A percentile compares a stretch with the other conserved stretches of the same genome.
These are phyloP conservation scores for Myopa tessellatipennis DNA, from an alignment of 2,888 invertebrate species.

Conservation along the genomic window DNA sequence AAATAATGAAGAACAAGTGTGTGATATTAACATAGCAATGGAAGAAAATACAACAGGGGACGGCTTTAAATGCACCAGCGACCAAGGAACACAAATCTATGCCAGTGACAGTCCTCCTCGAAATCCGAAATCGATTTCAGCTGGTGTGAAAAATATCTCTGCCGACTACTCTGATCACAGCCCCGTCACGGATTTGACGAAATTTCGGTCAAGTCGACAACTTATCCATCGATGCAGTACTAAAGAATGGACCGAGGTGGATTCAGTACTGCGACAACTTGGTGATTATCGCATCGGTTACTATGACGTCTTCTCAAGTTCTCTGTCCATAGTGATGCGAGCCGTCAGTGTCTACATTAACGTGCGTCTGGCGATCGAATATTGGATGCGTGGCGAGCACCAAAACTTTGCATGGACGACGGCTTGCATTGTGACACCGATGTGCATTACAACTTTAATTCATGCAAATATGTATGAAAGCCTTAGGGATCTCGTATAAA, in stretches of 20 bases:
- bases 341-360: constrained; percentile 55
- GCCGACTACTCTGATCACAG: neutral
- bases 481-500: neutral
- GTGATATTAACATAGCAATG: neutral
- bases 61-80: neutral
- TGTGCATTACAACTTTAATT: constrained; percentile 57
- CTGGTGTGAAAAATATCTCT: too few relatives aligned
- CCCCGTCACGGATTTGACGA: constrained; percentile 8
- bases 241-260: constrained; percentile 44
- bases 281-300: constrained; percentile 42
- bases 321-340: constrained; percentile 56
- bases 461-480: constrained; percentile 59
- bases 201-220: constrained; percentile 20
- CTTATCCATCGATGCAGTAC: constrained; percentile 26
- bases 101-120: too few relatives aligned
- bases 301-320: constrained; percentile 54
- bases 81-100: too few relatives aligned
- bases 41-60: neutral
- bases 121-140: too few relatives aligned
- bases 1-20: neutral
- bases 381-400: constrained; percentile 53
- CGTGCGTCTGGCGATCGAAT: constrained; percentile 55
- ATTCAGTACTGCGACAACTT: constrained; percentile 40
- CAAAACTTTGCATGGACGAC: constrained; percentile 59
- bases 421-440: constrained; percentile 57